Base-by-base conservation (phyloP, 2,113 vertebrate genomes). In the Chrysemys picta region DNA sequence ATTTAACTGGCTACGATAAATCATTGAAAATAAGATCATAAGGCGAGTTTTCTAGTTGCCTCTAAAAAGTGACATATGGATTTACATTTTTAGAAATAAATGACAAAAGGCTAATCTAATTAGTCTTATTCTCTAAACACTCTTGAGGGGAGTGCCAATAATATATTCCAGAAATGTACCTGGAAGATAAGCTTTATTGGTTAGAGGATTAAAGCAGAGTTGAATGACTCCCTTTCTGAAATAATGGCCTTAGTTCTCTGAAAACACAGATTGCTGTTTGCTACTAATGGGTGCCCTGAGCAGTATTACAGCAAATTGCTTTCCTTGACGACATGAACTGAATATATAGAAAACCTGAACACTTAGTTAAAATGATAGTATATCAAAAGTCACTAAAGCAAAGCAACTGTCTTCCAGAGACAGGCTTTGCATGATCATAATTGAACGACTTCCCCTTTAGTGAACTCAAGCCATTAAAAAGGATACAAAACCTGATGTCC, bases 211-310 rank as follows among this genome's bases (percentile, higher is more conserved):
- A 95, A 97, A 87, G 88, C 85, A 93, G 29, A 88, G 42, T 2
- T 87, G 95, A 91, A 96, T 75, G 82, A 35, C 86, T 96, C 85
- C 84, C 89, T 95, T 89, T 94, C 89, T 93, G 69, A 96, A 97
- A 94, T 94, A 96, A 95, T 89, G 96, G 91, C 80, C 85, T 92
- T 92, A 80, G 50, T 93, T 96, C 91, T 96, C 89, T 95, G 84
- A 97, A 97, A 97, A 97, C 92, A 98, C 95, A 97, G 93, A 96
- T 88, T 98, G 96, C 80, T 91, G 80, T 88, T 97, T 94, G 91
- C 90, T 86, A 4, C 93, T 96, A 97, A 97, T 97, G 89, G 93
- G 90, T 95, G 88, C 82, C 95, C 94, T 94, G 96, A 96, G 97
- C 35, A 85, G 96, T 94, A 93, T 96, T 94, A 96, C 87, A 95